These are phyloP conservation scores for Zosterops pallidus DNA, from an alignment of 2,113 vertebrate species.

Conservation along the genomic window DNA sequence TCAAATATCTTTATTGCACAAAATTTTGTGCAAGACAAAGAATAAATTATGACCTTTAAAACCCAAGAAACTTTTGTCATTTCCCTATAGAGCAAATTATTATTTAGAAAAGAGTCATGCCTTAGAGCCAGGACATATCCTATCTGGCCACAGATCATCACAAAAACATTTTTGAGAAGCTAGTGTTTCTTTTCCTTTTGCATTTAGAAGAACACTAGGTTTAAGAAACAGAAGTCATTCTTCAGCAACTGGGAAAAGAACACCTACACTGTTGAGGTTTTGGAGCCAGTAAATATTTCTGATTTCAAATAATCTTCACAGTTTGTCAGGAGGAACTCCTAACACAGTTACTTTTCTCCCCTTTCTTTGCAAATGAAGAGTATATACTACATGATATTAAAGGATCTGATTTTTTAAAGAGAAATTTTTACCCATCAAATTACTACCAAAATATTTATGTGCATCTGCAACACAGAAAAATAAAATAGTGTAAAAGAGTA, in stretches of 20 bases:
- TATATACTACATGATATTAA: neutral
- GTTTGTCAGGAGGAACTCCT: neutral
- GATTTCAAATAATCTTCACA: neutral
- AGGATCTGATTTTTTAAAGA: neutral
- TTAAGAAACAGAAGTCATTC: neutral
- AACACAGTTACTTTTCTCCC: neutral
- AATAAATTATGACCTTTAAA: neutral
- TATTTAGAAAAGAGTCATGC: neutral
- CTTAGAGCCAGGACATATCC: neutral
- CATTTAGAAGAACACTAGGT: neutral
- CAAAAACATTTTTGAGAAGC: neutral
- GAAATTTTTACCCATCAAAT: neutral
- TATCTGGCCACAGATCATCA: neutral
- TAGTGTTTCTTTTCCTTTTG: neutral
- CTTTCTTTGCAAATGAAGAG: neutral
- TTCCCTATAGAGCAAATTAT: neutral
- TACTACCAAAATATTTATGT: neutral
- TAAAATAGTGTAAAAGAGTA: neutral
- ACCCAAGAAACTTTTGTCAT: neutral
- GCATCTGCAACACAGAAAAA: neutral
- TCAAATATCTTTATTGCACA: neutral
- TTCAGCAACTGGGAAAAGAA: neutral
- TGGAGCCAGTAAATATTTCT: neutral
- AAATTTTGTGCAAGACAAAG: neutral
- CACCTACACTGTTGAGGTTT: neutral